Base-by-base conservation (phyloP, 37 sponge, comb jelly and placozoan species). In the Aplysina aerophoba region DNA sequence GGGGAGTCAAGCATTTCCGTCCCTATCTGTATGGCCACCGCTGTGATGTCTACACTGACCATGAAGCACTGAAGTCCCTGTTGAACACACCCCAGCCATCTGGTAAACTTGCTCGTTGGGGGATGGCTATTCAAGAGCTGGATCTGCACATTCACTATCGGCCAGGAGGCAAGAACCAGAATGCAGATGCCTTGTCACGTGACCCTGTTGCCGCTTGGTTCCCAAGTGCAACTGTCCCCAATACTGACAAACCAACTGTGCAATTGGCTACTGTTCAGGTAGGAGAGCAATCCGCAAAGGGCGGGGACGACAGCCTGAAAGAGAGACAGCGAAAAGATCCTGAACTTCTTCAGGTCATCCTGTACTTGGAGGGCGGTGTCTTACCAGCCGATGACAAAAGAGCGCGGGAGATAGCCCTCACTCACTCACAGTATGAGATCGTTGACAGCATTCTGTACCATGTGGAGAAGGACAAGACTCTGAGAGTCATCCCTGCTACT, bases 1-100 rank as follows among this genome's bases (percentile, higher is more conserved):
- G 78, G 89, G 83, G 78, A 31, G 81, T 89, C 39, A 89, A 84
- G 55, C 81, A 79, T 44, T 88, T 88, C 81, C 61, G 84, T 4
- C 77, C 74, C 38, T 85, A 85, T 53, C 40, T 85, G 30, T 83
- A 66, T 41, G 84, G 84, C 2, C 84, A 83, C 44, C 17, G 16
- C 24, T 83, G 84, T 83, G 55, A 41, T 55, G 85, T 84, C 24
- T 84, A 84, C 60, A 84, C 85, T 6, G 85, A 84, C 31, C 85
- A 84, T 56, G 75, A 84, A 39, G 85, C 85, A 13, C 64, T 84
- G 55, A 83, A 60, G 39, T 63, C 82, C 3, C 40, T 82, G 35
- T 39, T 82, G 19, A 82, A 82, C 36, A 68, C 84, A 41, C 84
- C 84, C 3, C 84, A 83, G 13, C 84, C 84, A n/a, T 83, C 84